Percentiles rank a stretch among this genome's conserved stretches.
Evolutionary conservation across 2,113 vertebrate species (phyloP).

Genomic region (Tragelaphus strepsiceros): DNA sequence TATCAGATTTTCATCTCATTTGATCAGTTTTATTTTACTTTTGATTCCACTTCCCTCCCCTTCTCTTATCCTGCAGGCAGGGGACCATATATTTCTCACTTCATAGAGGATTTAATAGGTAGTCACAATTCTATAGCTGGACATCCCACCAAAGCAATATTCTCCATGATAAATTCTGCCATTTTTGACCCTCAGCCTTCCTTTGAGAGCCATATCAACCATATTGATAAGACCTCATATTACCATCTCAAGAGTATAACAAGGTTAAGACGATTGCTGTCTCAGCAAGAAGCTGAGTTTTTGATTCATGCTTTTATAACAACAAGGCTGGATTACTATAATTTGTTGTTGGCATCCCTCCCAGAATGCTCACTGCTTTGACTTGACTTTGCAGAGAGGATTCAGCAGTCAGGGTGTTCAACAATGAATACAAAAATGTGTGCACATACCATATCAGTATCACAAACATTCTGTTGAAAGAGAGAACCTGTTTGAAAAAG

Average conservation of each 20-base stretch:
- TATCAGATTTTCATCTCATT: constrained; percentile 55
- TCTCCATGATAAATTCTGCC: constrained; percentile 75
- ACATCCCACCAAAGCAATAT: constrained; percentile 70
- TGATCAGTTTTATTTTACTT: constrained; percentile 40
- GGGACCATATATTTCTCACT: constrained; percentile 60
- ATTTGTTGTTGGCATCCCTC: constrained; percentile 81
- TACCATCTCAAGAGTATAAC: constrained; percentile 77
- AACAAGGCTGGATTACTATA: constrained; percentile 80
- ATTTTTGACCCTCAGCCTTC: constrained; percentile 80
- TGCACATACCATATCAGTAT: neutral
- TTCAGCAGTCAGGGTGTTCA: constrained; percentile 57
- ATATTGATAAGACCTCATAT: constrained; percentile 80
- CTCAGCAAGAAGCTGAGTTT: constrained; percentile 80
- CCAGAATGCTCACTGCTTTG: constrained; percentile 71
- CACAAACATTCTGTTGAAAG: constrained; percentile 18
- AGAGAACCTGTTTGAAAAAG: constrained; percentile 43
- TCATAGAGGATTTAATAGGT: constrained; percentile 65
- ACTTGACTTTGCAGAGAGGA: constrained; percentile 69
- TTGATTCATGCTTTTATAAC: constrained; percentile 81
- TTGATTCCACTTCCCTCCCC: constrained; percentile 14
- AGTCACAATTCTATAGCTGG: constrained; percentile 69
- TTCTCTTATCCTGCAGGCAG: constrained; percentile 42
- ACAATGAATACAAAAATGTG: constrained; percentile 64
- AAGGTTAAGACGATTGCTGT: constrained; percentile 81
- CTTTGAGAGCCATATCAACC: constrained; percentile 73